Evolutionary conservation across 2,113 vertebrate species (phyloP).

Genomic region (Cephalophus harveyi): DNA sequence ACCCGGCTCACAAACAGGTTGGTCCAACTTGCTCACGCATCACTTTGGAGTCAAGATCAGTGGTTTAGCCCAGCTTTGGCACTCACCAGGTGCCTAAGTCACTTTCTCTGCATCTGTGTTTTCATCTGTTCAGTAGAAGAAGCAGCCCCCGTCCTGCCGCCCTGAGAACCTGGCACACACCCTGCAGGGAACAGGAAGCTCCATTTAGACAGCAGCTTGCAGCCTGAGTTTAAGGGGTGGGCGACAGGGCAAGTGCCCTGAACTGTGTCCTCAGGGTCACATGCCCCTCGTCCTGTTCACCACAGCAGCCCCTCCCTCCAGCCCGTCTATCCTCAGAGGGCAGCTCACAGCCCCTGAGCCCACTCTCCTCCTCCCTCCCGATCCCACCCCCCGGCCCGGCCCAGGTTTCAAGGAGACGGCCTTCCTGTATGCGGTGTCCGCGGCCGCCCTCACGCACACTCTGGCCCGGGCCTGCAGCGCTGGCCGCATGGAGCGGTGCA

Average conservation of each 20-base stretch:
- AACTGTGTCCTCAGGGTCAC: not conserved
- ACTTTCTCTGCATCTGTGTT: not conserved
- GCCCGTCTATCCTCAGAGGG: not conserved
- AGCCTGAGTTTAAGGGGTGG: not conserved
- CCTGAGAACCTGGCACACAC: not conserved
- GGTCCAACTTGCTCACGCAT: not conserved
- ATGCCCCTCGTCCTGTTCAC: accelerated
- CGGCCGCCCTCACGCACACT: slow-evolving; percentile 92
- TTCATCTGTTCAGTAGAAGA: not conserved
- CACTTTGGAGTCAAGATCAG: not conserved
- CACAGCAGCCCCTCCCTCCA: accelerated
- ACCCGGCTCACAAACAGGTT: not conserved
- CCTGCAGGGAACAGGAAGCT: not conserved
- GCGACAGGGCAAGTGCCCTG: not conserved
- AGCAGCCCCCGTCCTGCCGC: not conserved
- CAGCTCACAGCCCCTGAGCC: not conserved
- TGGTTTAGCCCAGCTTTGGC: not conserved
- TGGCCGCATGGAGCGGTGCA: slow-evolving; percentile 97
- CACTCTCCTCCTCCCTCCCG: not conserved
- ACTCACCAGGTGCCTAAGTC: not conserved
- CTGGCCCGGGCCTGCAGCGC: slow-evolving; percentile 96
- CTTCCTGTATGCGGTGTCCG: slow-evolving; percentile 93
- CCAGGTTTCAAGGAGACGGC: slow-evolving; percentile 97
- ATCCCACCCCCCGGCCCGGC: not conserved
- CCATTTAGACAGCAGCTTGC: not conserved